A percentile compares a stretch with the other conserved stretches of the same genome.
phyloP scores from a whole-genome alignment of 2,113 vertebrate species.

The Colius striatus region DNA sequence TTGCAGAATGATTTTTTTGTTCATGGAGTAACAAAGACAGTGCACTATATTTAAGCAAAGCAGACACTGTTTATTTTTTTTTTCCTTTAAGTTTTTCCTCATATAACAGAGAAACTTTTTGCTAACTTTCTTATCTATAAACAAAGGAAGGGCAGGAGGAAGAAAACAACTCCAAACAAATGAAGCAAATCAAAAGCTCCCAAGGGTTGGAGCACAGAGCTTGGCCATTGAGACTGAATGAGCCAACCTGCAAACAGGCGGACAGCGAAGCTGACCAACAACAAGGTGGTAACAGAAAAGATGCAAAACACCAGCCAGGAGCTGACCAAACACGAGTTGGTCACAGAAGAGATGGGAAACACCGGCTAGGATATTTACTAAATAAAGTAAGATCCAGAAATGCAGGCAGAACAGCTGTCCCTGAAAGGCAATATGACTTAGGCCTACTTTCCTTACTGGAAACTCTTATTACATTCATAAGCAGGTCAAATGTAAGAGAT shows the following conservation, averaged over 20 bases:
- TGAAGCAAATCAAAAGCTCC: not conserved
- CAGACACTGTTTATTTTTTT: not conserved
- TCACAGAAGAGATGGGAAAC: not conserved
- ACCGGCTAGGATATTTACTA: not conserved
- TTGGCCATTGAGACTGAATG: not conserved
- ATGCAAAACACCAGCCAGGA: not conserved
- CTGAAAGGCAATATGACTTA: not conserved
- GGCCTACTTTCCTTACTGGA: not conserved
- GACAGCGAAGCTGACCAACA: not conserved
- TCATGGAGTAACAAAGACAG: not conserved
- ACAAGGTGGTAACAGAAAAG: not conserved
- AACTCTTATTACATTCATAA: not conserved
- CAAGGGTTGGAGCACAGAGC: not conserved
- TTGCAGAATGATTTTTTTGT: not conserved
- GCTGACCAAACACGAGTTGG: not conserved
- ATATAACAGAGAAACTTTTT: not conserved
- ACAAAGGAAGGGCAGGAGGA: not conserved
- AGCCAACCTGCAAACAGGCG: not conserved
- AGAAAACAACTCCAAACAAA: not conserved
- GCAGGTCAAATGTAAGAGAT: not conserved
- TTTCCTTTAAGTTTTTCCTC: not conserved
- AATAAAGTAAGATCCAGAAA: slow-evolving; percentile 12
- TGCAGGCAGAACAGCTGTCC: not conserved
- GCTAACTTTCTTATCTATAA: not conserved
- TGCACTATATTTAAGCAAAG: not conserved